Conservation (phyloP, 2,797 vertebrate genomes). For the Girardinus metallicus region DNA sequence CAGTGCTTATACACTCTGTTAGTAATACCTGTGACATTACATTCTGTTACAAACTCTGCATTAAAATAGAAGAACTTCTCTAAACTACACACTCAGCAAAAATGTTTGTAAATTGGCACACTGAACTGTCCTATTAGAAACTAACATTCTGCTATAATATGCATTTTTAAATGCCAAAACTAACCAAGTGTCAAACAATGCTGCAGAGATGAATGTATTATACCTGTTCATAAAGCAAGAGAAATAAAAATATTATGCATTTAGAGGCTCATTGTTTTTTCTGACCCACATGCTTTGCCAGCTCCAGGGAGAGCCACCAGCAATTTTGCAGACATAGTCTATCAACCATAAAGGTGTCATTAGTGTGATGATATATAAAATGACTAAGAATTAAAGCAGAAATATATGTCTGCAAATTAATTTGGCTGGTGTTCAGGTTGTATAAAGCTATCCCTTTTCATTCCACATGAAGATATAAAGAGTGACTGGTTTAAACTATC, state of each 20-base stretch:
- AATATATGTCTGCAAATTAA: conserved; percentile 31
- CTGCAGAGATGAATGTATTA: neutral
- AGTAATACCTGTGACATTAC: neutral
- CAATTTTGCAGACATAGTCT: neutral
- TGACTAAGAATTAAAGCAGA: conserved; percentile 1
- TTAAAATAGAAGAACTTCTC: neutral
- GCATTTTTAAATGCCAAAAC: neutral
- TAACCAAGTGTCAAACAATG: neutral
- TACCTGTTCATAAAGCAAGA: neutral
- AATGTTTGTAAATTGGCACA: neutral
- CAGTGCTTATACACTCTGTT: neutral
- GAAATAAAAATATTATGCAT: neutral
- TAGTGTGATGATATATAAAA: conserved; percentile 16
- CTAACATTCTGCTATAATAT: neutral
- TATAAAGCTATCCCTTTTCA: conserved; percentile 37
- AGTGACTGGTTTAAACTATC: conserved; percentile 24
- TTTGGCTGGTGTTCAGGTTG: conserved; percentile 17
- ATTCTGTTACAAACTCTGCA: neutral
- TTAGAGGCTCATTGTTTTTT: neutral
- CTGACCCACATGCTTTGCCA: neutral
- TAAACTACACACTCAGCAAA: neutral
- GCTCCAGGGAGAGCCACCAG: neutral
- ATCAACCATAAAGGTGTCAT: neutral
- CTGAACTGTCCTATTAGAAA: neutral
- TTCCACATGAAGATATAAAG: conserved; percentile 32